phyloP scores from a whole-genome alignment of 2,113 vertebrate species.

The Macaca mulatta region DNA sequence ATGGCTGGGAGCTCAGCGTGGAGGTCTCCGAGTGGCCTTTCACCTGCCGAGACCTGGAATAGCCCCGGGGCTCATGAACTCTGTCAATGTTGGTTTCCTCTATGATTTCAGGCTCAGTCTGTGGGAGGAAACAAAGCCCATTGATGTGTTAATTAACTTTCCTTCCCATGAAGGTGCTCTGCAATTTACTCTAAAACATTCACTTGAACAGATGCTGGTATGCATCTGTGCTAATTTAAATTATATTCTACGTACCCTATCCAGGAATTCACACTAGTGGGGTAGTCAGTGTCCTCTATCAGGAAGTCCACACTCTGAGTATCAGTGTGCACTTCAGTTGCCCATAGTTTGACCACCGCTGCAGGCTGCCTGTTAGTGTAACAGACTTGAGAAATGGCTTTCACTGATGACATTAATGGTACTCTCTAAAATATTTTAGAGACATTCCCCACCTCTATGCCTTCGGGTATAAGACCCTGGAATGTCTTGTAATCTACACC shows the following conservation, averaged over 20 bases:
- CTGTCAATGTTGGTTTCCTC: conserved; percentile 97
- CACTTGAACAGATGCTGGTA: not conserved
- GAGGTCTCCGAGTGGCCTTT: conserved; percentile 99
- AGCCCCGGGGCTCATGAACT: conserved; percentile 88
- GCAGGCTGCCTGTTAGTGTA: not conserved
- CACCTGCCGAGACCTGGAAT: conserved; percentile 87
- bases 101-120: conserved; percentile 98
- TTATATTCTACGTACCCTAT: not conserved
- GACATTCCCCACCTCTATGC: not conserved
- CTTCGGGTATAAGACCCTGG: conserved; percentile 13
- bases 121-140: conserved; percentile 71
- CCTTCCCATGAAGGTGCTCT: not conserved
- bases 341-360: not conserved
- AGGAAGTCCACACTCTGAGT: not conserved
- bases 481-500: not conserved
- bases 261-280: not conserved
- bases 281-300: not conserved
- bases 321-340: not conserved
- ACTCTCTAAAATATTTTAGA: conserved; percentile 8
- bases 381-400: not conserved
- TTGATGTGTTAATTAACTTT: not conserved
- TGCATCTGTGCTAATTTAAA: not conserved
- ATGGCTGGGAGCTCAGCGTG: conserved; percentile 98
- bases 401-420: not conserved
- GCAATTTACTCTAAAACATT: not conserved